Percentiles rank a stretch among this genome's conserved stretches.
Evolutionary conservation across 37 sponge, comb jelly and placozoan genomes (phyloP).

Genomic region (Halichondria panicea): DNA sequence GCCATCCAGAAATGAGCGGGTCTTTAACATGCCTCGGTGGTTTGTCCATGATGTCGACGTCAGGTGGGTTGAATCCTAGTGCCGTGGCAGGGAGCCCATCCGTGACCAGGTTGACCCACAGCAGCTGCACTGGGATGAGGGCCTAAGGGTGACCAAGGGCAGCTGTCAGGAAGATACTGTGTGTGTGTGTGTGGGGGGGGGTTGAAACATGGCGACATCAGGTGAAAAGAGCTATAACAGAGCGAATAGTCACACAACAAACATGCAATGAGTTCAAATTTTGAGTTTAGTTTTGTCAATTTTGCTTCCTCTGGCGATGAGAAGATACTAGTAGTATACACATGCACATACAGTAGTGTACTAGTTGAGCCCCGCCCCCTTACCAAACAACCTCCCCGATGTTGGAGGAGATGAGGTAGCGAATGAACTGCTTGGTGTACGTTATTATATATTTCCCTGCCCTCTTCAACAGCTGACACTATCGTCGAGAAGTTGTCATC

Average conservation of each 20-base stretch:
- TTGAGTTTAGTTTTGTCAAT: too few relatives aligned
- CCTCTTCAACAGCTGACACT: slow-evolving; percentile 98
- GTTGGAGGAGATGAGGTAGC: slow-evolving; percentile 99
- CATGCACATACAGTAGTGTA: not conserved
- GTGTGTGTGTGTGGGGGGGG: not conserved
- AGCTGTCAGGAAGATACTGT: slow-evolving; percentile 98
- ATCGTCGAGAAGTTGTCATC: slow-evolving; percentile 99
- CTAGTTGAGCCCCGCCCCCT: not conserved
- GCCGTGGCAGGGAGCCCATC: slow-evolving; percentile 99
- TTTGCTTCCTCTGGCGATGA: too few relatives aligned
- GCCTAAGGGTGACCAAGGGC: slow-evolving; percentile 98
- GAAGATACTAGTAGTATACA: not conserved
- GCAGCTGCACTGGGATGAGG: slow-evolving; percentile 98
- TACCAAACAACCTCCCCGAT: slow-evolving; percentile 98
- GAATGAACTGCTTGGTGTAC: slow-evolving; percentile 97
- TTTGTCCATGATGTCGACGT: slow-evolving; percentile 94
- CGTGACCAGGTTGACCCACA: slow-evolving; percentile 99
- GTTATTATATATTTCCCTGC: slow-evolving; percentile 98
- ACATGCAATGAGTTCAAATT: too few relatives aligned
- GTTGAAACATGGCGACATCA: slow-evolving; percentile 73
- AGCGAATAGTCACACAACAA: too few relatives aligned
- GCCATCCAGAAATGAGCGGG: slow-evolving; percentile 98
- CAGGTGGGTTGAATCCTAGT: slow-evolving; percentile 99
- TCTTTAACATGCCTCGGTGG: slow-evolving; percentile 83
- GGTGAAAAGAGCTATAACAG: too few relatives aligned